A percentile compares a stretch with the other conserved stretches of the same genome.
Conservation (phyloP, 2,888 invertebrate species). For the Leptarthrus brevirostris region DNA sequence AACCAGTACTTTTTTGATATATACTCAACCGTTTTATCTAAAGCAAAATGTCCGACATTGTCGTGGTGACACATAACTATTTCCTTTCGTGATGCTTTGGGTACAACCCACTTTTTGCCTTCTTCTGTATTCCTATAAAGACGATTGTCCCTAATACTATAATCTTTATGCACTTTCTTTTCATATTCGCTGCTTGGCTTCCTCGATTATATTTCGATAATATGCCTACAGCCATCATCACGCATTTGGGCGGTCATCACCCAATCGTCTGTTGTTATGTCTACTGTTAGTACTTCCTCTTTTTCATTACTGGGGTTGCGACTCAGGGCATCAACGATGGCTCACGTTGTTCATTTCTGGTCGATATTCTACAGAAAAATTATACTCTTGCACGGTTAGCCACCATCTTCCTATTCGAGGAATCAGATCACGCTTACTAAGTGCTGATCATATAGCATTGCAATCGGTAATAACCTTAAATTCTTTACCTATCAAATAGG, state of each 20-base stretch:
- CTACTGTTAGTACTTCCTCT: background rate
- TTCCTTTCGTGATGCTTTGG: too few species aligned
- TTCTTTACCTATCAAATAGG: too few species aligned
- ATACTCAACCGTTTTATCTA: constrained; percentile 56
- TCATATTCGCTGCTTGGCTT: background rate
- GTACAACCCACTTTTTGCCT: background rate
- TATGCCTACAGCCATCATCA: constrained; percentile 54
- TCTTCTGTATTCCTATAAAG: background rate
- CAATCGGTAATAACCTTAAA: too few species aligned
- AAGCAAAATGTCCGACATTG: constrained; percentile 53
- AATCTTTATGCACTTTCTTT: background rate
- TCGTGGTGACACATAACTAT: constrained; percentile 48
- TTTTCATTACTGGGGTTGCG: constrained; percentile 53
- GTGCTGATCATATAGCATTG: too few species aligned
- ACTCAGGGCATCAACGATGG: constrained; percentile 59
- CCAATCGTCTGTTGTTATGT: constrained; percentile 54
- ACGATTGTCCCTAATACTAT: background rate
- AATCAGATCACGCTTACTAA: constrained; percentile 54
- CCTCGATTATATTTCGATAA: constrained; percentile 49
- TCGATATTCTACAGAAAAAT: constrained; percentile 58
- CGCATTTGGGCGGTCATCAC: constrained; percentile 55
- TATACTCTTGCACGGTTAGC: constrained; percentile 58
- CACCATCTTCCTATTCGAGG: constrained; percentile 60
- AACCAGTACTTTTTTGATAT: constrained; percentile 63
- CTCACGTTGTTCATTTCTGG: constrained; percentile 58